Conservation (phyloP, 2,888 invertebrate genomes). For the Desoria tigrina region DNA sequence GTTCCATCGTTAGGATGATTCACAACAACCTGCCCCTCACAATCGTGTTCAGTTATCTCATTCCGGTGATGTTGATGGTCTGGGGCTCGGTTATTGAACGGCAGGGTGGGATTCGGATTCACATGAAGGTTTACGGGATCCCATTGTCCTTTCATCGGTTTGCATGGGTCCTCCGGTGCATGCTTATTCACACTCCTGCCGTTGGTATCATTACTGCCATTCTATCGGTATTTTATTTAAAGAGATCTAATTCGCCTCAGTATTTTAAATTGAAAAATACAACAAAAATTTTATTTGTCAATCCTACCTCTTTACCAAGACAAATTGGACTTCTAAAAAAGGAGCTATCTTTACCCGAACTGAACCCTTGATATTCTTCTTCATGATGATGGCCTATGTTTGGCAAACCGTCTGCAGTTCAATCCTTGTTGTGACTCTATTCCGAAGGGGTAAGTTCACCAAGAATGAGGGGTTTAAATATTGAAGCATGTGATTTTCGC, state of each 20-base stretch:
- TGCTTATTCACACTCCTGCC: conserved; percentile 22
- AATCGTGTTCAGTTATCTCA: conserved; percentile 21
- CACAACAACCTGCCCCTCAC: conserved; percentile 19
- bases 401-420: conserved; percentile 24
- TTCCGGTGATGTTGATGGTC: conserved; percentile 28
- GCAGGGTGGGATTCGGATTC: conserved; percentile 25
- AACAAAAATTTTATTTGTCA: too few relatives aligned
- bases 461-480: not conserved
- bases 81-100: conserved; percentile 23
- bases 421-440: conserved; percentile 28
- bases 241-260: not conserved
- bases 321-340: conserved; percentile 23
- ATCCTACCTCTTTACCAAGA: too few relatives aligned
- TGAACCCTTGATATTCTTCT: conserved; percentile 23
- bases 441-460: conserved; percentile 23
- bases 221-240: conserved; percentile 27
- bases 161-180: conserved; percentile 26
- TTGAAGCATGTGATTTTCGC: not conserved
- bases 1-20: conserved; percentile 15
- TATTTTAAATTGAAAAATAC: not conserved
- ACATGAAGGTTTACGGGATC: conserved; percentile 20
- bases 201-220: conserved; percentile 20
- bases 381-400: conserved; percentile 27
- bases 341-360: not conserved
- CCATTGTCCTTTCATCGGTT: conserved; percentile 21